A percentile compares a stretch with the other conserved stretches of the same genome.
Evolutionary conservation across 2,113 vertebrate species (phyloP).

Genomic region (Mastomys coucha): DNA sequence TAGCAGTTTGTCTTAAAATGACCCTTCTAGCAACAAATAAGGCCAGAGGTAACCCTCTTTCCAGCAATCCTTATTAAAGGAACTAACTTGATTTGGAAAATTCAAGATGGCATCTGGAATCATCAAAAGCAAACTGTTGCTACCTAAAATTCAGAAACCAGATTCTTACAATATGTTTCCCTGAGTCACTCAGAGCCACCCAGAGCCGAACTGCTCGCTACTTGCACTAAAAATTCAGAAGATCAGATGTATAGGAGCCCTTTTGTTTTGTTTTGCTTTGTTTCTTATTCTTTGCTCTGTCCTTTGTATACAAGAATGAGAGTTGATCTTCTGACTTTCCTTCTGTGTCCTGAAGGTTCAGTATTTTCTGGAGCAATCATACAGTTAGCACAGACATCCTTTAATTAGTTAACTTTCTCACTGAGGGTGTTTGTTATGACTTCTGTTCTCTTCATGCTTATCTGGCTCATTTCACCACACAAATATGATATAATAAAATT

Average conservation of each 20-base stretch:
- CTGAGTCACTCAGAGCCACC: background rate
- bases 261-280: background rate
- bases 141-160: constrained; percentile 18
- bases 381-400: background rate
- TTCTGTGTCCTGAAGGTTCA: constrained; percentile 18
- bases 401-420: background rate
- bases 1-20: constrained; percentile 9
- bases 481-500: constrained; percentile 14
- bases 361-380: constrained; percentile 5
- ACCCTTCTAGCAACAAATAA: constrained; percentile 1
- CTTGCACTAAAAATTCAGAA: background rate
- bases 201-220: background rate
- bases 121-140: constrained; percentile 15
- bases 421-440: background rate
- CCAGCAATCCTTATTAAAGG: constrained; percentile 34
- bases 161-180: background rate
- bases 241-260: background rate
- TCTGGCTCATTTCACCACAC: background rate
- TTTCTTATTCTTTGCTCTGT: constrained; percentile 19
- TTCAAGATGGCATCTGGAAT: background rate
- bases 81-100: constrained; percentile 54
- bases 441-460: background rate
- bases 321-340: constrained; percentile 35
- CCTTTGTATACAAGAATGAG: background rate
- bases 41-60: background rate